Base-by-base conservation (phyloP, 1,140 invertebrate species). In the Drosophila jambulina region DNA sequence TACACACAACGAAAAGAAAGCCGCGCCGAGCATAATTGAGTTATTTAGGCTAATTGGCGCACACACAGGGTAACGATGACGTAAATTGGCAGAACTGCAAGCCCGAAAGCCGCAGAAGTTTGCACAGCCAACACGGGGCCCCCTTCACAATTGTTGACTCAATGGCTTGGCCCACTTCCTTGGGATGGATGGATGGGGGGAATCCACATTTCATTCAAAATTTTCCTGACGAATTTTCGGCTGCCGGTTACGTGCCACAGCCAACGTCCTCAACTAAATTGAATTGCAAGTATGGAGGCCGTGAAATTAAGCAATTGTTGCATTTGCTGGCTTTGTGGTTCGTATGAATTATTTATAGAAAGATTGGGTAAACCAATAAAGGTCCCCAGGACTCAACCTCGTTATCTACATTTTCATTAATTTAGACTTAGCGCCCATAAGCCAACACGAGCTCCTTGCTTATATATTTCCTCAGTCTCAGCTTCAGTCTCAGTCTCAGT, bases 1-100 rank as follows among this genome's bases (percentile, higher is more conserved):
- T 60, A 43, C 57, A 72, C 42, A 21, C 71, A 49, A 23, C 29
- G 27, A 43, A 58, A 62, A 57, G 51, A 58, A 49, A 69, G 51
- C 38, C 32, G 32, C 45, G 54, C 68, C 68, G 59, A 68, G 53
- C 80, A 88, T 88, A 87, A 87, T 87, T 88, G 77, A 88, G 84
- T 87, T 88, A 88, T 88, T 84, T 84, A 75, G 78, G 62, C 80
- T 88, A 88, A 88, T 88, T 88, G 84, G 68, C 74, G 17, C 56
- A 72, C 48, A 63, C 38, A 36, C 36, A 38, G 34, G 34, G 9
- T 38, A n/a, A 54, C 36, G 49, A 57, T 71, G 71, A 78, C 63
- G 63, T 49, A 82, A 79, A 79, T 79, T 76, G 80, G 34, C 84
- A 56, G 45, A 43, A 53, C 59, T 71, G 83, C 76, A 80, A 60